Evolutionary conservation across 2,888 invertebrate genomes (phyloP), one percentile per base, ranked within the genome.

Genomic region (Dicyrtoma fusca): DNA sequence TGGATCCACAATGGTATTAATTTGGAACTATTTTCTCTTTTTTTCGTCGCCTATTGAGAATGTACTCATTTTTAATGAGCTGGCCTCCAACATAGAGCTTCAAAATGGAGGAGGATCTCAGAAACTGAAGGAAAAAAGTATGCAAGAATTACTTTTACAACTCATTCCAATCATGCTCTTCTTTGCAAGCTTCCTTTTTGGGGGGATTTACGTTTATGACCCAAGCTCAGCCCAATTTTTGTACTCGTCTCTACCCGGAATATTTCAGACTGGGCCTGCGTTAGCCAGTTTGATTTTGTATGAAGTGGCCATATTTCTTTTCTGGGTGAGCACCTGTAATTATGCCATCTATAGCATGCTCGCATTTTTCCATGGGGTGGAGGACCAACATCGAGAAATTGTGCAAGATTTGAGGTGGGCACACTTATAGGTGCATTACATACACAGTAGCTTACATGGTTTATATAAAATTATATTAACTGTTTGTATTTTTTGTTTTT

Each of bases 291-390:
- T 57, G 13, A 23, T 57, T 3, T 1, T 23, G 1, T 57, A 57
- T 26, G 57, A 57, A 21, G 25, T 13, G 5, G 1, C 1, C 1
- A 21, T 57, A 1, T 21, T 57, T 25, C 57, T 57, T 11, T 57
- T 57, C 26, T 57, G 57, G 57, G 23, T 57, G 25, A n/a, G 14
- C 57, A 57, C 25, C 57, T 57, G 57, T 25, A 57, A 23, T n/a
- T 57, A 25, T 26, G 57, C 23, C 1, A 25, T 23, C 11, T 57
- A 23, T 26, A 1, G 21, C 3, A 23, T 57, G 11, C 14, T 57
- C 25, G 4, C 57, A 3, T 57, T 57, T 14, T 57, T 57, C 25
- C 57, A 57, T 13, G 5, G 1, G 2, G 14, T 23, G 14, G 13
- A 57, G 1, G 25, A 57, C 23, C 14, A 57, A 11, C 23, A 57